Evolutionary conservation across 2,113 vertebrate genomes (phyloP).

Genomic region (Pseudonaja textilis): DNA sequence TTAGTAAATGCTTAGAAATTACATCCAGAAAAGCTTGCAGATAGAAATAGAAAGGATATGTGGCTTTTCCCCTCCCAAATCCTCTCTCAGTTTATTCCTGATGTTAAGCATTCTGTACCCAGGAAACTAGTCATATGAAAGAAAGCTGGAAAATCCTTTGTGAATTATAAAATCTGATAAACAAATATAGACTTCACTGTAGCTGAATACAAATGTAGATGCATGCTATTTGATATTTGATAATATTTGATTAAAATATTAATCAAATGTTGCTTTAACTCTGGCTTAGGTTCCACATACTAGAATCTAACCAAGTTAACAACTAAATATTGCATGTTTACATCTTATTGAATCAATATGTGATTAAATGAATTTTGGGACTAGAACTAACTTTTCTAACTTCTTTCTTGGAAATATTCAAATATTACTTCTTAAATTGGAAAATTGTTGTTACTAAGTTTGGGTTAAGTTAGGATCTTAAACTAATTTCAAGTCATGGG

Average conservation of each 20-base stretch:
- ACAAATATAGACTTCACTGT: neutral
- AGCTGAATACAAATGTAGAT: neutral
- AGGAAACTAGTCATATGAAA: neutral
- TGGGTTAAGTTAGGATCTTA: neutral
- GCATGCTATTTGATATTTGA: neutral
- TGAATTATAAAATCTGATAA: neutral
- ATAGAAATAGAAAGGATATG: neutral
- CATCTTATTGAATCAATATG: neutral
- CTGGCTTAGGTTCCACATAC: neutral
- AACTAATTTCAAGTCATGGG: neutral
- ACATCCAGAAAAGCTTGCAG: conserved; percentile 12
- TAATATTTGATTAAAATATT: neutral
- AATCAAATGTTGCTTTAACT: neutral
- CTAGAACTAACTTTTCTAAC: neutral
- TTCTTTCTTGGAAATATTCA: neutral
- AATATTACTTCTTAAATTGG: neutral
- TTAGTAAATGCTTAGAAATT: conserved; percentile 11
- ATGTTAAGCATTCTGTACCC: neutral
- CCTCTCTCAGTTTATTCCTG: neutral
- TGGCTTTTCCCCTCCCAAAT: neutral
- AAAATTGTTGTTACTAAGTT: neutral
- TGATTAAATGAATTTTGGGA: neutral
- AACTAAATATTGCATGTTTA: neutral
- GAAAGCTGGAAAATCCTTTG: neutral
- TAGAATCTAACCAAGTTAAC: neutral